Conservation (phyloP, 2,888 invertebrate genomes). For the Plagiodera versicolora region DNA sequence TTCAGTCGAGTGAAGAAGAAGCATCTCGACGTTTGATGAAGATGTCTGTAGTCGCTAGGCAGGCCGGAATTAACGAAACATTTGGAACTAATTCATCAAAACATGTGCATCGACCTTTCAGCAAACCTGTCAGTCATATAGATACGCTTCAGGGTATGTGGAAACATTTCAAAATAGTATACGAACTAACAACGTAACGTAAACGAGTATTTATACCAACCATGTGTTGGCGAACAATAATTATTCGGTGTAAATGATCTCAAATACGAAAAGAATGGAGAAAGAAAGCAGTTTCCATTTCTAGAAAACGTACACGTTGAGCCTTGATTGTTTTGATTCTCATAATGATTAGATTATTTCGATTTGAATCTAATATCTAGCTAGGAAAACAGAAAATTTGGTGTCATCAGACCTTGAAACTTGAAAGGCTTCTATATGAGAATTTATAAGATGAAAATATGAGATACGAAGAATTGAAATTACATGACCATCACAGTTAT, state of each 20-base stretch:
- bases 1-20: constrained; percentile 6
- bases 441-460: too few species aligned
- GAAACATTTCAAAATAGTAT: background rate
- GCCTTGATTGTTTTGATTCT: too few species aligned
- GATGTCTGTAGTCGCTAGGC: constrained; percentile 22
- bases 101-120: constrained; percentile 22
- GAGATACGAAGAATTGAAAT: too few species aligned
- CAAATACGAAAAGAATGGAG: background rate
- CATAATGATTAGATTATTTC: too few species aligned
- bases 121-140: constrained; percentile 8
- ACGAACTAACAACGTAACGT: background rate
- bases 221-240: background rate
- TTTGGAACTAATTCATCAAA: constrained; percentile 34
- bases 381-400: too few species aligned
- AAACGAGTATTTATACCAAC: background rate
- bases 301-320: too few species aligned
- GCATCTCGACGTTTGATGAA: constrained; percentile 26
- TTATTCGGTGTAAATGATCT: background rate
- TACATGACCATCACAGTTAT: too few species aligned
- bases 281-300: too few species aligned
- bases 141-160: background rate
- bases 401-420: too few species aligned
- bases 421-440: too few species aligned
- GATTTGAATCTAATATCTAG: too few species aligned
- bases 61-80: constrained; percentile 31